Base-by-base conservation (phyloP, 2,888 invertebrate genomes). In the Sialis lutaria region DNA sequence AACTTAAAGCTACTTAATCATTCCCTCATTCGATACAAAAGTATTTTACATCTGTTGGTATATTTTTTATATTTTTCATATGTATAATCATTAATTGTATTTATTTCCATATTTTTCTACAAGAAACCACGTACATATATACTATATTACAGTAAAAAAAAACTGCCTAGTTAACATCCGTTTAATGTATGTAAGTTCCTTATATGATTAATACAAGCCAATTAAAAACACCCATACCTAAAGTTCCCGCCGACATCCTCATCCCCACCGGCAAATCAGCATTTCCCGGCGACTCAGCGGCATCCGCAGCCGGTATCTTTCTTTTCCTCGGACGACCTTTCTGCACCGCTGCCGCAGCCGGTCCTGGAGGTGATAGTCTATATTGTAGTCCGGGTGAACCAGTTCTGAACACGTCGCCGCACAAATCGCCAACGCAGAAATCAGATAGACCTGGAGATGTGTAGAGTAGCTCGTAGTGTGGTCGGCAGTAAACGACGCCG, bases 251-350 rank as follows among this genome's bases (percentile, higher is more conserved):
- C 10, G 79, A 75, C 69, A 82, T 75, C 58, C 81, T 70, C 79
- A 82, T 79, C 1, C 74, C 75, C 6, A 78, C 73, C 49, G 79
- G 78, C 56, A 80, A 65, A 50, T 79, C 79, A 13, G 64, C 61
- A 40, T 68, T 66, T 43, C 78, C 77, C 6, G 69, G 71, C 6
- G 73, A 68, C 1, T 68, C 68, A 6, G 45, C 8, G 5, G 37
- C n/a, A 50, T 70, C 72, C 7, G 67, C 64, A 30, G 57, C 55
- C 33, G 58, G 61, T n/a, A 78, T 60, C 62, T 86, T 86, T 59
- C 86, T 68, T 64, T 89, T 89, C 55, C 87, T 68, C 0, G 87
- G 87, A 30, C 88, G 68, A 1, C 87, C 87, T 65, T 88, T 88
- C 52, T 79, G 79, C 44, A 74, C 78, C 3, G 77, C 68, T 2